These are phyloP conservation scores for Haliaeetus leucogaster DNA, from an alignment of 2,113 vertebrate genomes.

Conservation along the genomic window DNA sequence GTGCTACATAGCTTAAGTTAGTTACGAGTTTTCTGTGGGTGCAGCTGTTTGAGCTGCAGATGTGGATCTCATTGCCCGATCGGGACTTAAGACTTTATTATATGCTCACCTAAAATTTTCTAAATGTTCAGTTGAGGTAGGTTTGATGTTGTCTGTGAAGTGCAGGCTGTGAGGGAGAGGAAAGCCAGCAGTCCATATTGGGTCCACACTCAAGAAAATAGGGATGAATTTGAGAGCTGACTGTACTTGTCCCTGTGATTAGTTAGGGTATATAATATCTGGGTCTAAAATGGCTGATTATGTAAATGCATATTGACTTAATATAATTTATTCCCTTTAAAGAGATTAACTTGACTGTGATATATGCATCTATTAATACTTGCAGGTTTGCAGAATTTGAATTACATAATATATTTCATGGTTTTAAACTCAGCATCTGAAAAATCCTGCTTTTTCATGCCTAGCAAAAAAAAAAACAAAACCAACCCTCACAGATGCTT, in stretches of 20 bases:
- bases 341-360: neutral
- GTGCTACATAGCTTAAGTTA: neutral
- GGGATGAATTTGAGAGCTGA: neutral
- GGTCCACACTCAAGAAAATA: neutral
- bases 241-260: neutral
- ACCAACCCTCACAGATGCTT: neutral
- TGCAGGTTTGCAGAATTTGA: neutral
- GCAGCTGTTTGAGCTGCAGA: neutral
- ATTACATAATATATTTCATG: neutral
- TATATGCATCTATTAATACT: neutral
- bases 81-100: neutral
- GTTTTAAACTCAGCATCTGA: neutral
- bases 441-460: neutral
- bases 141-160: neutral
- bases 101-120: neutral
- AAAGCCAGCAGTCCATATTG: rapidly evolving
- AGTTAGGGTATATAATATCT: neutral
- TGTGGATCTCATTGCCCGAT: neutral
- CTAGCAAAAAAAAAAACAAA: neutral
- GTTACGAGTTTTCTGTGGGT: neutral
- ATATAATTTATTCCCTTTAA: neutral
- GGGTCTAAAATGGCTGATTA: neutral
- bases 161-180: neutral
- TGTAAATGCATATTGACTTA: neutral
- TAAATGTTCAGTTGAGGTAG: neutral